phyloP scores from a whole-genome alignment of 2,113 vertebrate species.

The mouse (Mus musculus) region GRCm39 chr10:52601001-52601500 shows the following conservation, averaged over 20 bases:
- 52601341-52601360: background rate
- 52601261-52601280: background rate
- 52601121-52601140: background rate
- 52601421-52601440: constrained; percentile 4
- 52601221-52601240: background rate
- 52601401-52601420: background rate
- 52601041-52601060: background rate
- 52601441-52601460: background rate
- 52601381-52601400: background rate
- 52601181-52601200: background rate
- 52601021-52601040: background rate
- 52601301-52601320: background rate
- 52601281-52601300: background rate
- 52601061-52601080: background rate
- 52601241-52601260: background rate
- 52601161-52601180: background rate
- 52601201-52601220: background rate
- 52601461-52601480: background rate
- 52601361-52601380: background rate
- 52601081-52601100: background rate
- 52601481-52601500: background rate
- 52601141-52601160: background rate
- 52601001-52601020: background rate
- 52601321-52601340: background rate
- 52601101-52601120: background rate